Base-by-base conservation (phyloP, 2,797 vertebrate genomes). In the Darevskia nairensis region DNA sequence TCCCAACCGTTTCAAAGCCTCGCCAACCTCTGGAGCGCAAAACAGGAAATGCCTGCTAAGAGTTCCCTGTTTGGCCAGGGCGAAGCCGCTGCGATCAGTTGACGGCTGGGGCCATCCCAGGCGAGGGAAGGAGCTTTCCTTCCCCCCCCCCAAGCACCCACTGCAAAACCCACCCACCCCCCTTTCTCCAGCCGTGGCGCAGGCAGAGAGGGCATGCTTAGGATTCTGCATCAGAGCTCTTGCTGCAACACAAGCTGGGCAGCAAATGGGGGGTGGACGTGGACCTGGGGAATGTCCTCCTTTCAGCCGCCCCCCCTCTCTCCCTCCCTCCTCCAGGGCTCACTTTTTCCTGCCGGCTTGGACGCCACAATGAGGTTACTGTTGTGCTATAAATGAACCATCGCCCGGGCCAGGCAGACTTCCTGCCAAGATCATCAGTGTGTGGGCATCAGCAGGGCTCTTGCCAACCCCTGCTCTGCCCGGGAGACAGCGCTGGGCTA, bases 291-390 rank as follows among this genome's bases (percentile, higher is more conserved):
- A 69, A 61, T 19, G 25, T 29, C 35, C 78, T 44, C 25, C 25
- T 21, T 35, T 41, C 50, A 25, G 9, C 27, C 8, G 61, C 44
- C 74, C 79, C 85, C 35, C 35, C n/a, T n/a, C n/a, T n/a, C n/a
- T n/a, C 39, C 39, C 39, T 35, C 35, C 35, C 39, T 87, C 77
- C 85, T 59, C 55, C 77, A 7, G 27, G 84, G 55, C 15, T 59
- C 11, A 82, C 84, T 87, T 85, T 66, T 91, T 90, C 92, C 90
- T 91, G 89, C 90, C 39, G 0, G 76, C 84, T 27, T 1, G 55
- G 50, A 0, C 50, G 1, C 79, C 89, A 95, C 94, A 95, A 94
- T 92, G 88, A 35, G 59, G 32, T 3, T 55, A 89, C 89, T 95
- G 92, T 95, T 85, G 88, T 69, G 88, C 91, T 91, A 88, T 88